Base-by-base conservation (phyloP, 2,797 vertebrate species). In the Zenarchopterus dispar region DNA sequence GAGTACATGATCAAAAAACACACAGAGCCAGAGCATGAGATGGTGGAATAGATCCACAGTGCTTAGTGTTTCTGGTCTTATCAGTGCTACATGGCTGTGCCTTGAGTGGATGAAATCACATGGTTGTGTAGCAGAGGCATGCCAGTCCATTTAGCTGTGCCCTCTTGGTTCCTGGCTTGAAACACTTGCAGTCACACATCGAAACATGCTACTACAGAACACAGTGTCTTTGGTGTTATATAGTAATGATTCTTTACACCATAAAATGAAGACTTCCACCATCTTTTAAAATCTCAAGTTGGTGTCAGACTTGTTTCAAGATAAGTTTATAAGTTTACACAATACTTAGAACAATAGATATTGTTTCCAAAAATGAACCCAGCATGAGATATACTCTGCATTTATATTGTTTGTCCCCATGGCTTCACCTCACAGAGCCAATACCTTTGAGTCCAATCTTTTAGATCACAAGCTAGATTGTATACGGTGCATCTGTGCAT, bases 381-480 rank as follows among this genome's bases (percentile, higher is more conserved):
- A 57, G 80, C 76, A 73, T 72, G 49, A 82, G 64, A 58, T 59
- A 46, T 57, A 75, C 56, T 73, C 56, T 54, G 70, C 61, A 33
- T 73, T 39, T 2, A 23, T 26, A 55, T 59, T 19, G 9, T 70
- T 43, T 68, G 71, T 76, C 49, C 44, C 50, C 55, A 59, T 16
- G 16, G 28, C 73, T 33, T 73, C 41, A 1, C 72, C n/a, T 26
- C 51, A 56, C 49, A 24, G 41, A 46, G 60, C 77, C 75, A 75
- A 67, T 81, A 70, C 60, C 45, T 77, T 75, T 54, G 62, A 67
- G 71, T 82, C 73, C 74, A 81, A 48, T 77, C 70, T 57, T 65
- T 76, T 39, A 19, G 76, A 81, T 82, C 84, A 75, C 81, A 89
- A 82, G 76, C 75, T 75, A 84, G 76, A 86, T 82, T 64, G 68